Percentiles rank a stretch among this genome's conserved stretches.
Conservation (phyloP, 2,113 vertebrate genomes). For the Danionella cerebrum region DNA sequence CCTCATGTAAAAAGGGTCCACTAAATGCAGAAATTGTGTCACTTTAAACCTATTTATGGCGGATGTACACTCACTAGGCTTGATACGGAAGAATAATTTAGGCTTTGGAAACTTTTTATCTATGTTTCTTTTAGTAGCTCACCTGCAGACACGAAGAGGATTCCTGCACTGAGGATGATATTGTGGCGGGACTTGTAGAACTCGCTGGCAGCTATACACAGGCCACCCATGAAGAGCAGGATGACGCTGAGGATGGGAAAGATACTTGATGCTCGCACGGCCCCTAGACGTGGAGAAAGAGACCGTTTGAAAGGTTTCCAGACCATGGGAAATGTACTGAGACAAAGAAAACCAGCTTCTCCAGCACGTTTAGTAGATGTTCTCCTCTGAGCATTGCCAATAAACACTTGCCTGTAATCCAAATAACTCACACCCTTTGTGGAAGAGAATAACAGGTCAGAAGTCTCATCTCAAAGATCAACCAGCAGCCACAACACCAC, state of each 20-base stretch:
- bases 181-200: conserved; percentile 99
- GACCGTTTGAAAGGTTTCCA: conserved; percentile 22
- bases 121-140: conserved; percentile 33
- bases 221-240: conserved; percentile 97
- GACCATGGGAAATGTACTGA: background rate
- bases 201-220: conserved; percentile 98
- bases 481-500: background rate
- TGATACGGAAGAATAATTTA: too few relatives aligned
- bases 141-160: conserved; percentile 98
- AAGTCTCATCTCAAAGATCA: conserved; percentile 7
- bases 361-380: conserved; percentile 48
- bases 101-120: background rate
- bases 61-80: too few relatives aligned
- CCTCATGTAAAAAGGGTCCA: too few relatives aligned
- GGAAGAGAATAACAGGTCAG: conserved; percentile 41
- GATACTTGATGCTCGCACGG: conserved; percentile 96
- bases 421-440: conserved; percentile 38
- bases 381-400: conserved; percentile 38
- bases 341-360: background rate
- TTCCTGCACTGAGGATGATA: conserved; percentile 97
- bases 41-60: too few relatives aligned
- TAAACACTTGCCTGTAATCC: conserved; percentile 57
- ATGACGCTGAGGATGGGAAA: conserved; percentile 99
- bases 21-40: too few relatives aligned
- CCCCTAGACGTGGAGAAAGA: conserved; percentile 65